Percentiles rank a stretch among this genome's conserved stretches.
phyloP scores from a whole-genome alignment of 2,888 invertebrate genomes.

The Xanthia icteritia region DNA sequence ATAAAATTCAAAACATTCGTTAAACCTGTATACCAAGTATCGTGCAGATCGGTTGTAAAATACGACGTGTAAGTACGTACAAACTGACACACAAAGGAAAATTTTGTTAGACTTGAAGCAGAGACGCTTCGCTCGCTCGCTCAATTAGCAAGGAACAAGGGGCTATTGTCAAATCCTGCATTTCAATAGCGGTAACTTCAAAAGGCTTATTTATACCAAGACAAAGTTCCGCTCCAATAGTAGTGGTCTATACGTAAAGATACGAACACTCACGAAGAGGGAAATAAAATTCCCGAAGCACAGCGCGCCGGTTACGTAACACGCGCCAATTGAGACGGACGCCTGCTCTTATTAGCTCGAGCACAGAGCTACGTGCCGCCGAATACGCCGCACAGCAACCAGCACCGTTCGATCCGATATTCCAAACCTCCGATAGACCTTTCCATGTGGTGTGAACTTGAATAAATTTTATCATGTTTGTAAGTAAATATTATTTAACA shows the following conservation, averaged over 20 bases:
- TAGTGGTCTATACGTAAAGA: neutral
- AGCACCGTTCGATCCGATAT: neutral
- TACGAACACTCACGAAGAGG: constrained; percentile 9
- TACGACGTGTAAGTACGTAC: too few species aligned
- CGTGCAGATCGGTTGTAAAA: too few species aligned
- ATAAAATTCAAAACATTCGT: too few species aligned
- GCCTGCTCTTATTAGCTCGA: constrained; percentile 39
- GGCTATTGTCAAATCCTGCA: neutral
- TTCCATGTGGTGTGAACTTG: too few species aligned
- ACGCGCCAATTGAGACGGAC: constrained; percentile 41
- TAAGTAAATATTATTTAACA: neutral
- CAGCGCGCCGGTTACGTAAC: constrained; percentile 9
- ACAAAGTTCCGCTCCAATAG: neutral
- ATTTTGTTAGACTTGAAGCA: too few species aligned
- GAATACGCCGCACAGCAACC: neutral
- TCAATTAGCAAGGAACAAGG: neutral
- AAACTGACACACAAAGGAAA: too few species aligned
- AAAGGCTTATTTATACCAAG: constrained; percentile 4
- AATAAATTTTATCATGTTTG: neutral
- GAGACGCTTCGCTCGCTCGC: too few species aligned
- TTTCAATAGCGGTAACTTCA: neutral
- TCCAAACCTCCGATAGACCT: neutral
- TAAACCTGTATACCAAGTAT: too few species aligned
- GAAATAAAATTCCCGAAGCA: constrained; percentile 33
- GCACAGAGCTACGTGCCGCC: constrained; percentile 1